Base-by-base conservation (phyloP, 2,113 vertebrate genomes). In the Elaphurus davidianus region DNA sequence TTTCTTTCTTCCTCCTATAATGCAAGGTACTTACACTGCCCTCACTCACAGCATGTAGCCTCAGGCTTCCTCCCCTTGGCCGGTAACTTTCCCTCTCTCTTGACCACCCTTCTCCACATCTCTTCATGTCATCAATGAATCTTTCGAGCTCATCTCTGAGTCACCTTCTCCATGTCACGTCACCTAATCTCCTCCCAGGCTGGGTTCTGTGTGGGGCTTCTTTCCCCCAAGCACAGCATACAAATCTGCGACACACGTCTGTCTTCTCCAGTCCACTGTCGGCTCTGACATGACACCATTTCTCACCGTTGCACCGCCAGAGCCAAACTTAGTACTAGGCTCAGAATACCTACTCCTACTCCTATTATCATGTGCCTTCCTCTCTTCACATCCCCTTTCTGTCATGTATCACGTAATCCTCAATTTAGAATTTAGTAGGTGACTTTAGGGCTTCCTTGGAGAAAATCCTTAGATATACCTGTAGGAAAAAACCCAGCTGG, bases 191-290 rank as follows among this genome's bases (percentile, higher is more conserved):
- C 78, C 15, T 62, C 7, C 3, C 13, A 36, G 5, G 19, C 30
- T 27, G 45, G 13, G 30, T 21, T 54, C 40, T 17, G 1, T 25
- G 8, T 6, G 50, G 17, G 64, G 30, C 81, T 54, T n/a, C 55
- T 1, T n/a, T 28, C 33, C 55, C 36, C 21, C 21, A 50, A 19
- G 15, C 54, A 23, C 3, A n/a, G 27, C 23, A 60, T 14, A 17
- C 6, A 13, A 4, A 28, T 81, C 57, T 33, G 7, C 6, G 5
- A 55, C 16, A 17, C 6, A 17, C 0, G 0, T 12, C 45, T 28
- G 19, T n/a, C n/a, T 28, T 28, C 50, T 13, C 23, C 76, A 23
- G 23, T 1, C 40, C 10, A 5, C 19, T 19, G 3, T 2, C 4
- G 33, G 13, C 40, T 89, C 90, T 71, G 27, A 15, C 28, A 87